phyloP scores from a whole-genome alignment of 2,113 vertebrate genomes.

The Fregata magnificens region DNA sequence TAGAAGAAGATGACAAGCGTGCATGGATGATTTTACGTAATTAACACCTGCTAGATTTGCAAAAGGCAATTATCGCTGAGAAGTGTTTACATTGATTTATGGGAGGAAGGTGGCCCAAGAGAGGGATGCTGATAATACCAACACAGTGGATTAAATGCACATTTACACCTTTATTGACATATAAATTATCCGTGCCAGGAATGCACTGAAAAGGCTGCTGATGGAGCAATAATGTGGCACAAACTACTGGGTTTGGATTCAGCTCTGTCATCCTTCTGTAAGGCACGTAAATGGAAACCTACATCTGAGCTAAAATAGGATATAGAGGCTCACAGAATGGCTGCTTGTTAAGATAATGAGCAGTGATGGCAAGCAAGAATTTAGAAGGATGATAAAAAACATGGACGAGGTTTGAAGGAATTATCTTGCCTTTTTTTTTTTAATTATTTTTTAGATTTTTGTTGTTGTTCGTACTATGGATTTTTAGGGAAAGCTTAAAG shows the following conservation, averaged over 20 bases:
- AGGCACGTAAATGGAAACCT: constrained; percentile 45
- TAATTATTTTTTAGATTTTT: constrained; percentile 18
- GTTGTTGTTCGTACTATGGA: constrained; percentile 63
- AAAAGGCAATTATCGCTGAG: constrained; percentile 55
- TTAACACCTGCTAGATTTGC: constrained; percentile 61
- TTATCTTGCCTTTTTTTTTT: not conserved
- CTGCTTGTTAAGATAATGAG: constrained; percentile 18
- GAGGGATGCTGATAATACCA: constrained; percentile 77
- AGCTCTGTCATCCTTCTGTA: constrained; percentile 57
- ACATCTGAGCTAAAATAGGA: constrained; percentile 62
- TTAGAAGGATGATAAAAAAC: constrained; percentile 41
- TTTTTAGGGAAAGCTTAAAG: constrained; percentile 63
- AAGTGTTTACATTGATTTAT: constrained; percentile 75
- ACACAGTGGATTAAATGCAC: constrained; percentile 77
- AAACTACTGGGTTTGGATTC: constrained; percentile 59
- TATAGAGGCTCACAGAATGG: constrained; percentile 39
- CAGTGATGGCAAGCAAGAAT: constrained; percentile 30
- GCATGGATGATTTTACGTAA: constrained; percentile 54
- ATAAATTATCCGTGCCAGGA: constrained; percentile 75
- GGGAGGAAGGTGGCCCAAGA: constrained; percentile 66
- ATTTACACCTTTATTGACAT: constrained; percentile 77
- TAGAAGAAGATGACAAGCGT: constrained; percentile 63
- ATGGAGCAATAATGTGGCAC: constrained; percentile 73
- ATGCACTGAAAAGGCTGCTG: constrained; percentile 66
- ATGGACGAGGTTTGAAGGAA: constrained; percentile 65